Base-by-base conservation (phyloP, 92 coral and sea anemone genomes). In the Actinernus sp. region DNA sequence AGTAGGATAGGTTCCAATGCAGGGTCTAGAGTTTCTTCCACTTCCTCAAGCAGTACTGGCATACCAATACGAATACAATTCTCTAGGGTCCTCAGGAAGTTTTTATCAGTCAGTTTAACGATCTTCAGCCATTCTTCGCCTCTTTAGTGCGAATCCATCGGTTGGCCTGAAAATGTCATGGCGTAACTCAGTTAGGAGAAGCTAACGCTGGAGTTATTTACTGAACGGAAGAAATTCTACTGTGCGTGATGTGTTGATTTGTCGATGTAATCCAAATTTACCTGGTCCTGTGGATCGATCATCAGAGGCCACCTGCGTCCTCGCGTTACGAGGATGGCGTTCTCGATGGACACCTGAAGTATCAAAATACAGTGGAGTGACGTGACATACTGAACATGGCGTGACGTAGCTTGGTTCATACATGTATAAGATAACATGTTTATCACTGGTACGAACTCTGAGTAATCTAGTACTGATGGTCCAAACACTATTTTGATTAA, bases 241-340 rank as follows among this genome's bases (percentile, higher is more conserved):
- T n/a, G n/a, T n/a, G n/a, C n/a, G n/a, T n/a, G n/a, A n/a, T n/a
- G n/a, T n/a, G n/a, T n/a, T n/a, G n/a, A n/a, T n/a, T n/a, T n/a
- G n/a, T n/a, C n/a, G n/a, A n/a, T n/a, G n/a, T n/a, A n/a, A n/a
- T n/a, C n/a, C n/a, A 66, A 8, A n/a, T 68, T 30, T 20, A 94
- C 98, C 93, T 94, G 98, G 41, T 95, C 99, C 69, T 95, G 99
- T 4, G 99, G 99, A 31, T 95, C 99, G 53, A 95, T 95, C 99
- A 95, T 95, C 3, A 95, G 73, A 1, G 99, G 99, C 99, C 99
- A 95, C 23, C 99, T 90, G 9, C 99, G 89, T 23, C 97, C 96
- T 19, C 97, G 61, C 1, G 91, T 95, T 25, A 95, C 99, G 17
- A 95, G 74, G 25, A 95, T 95, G 12, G 99, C 99, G 34, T 95